A percentile compares a stretch with the other conserved stretches of the same genome.
Conservation (phyloP, 1,140 invertebrate genomes). For the Drosophila sturtevanti region DNA sequence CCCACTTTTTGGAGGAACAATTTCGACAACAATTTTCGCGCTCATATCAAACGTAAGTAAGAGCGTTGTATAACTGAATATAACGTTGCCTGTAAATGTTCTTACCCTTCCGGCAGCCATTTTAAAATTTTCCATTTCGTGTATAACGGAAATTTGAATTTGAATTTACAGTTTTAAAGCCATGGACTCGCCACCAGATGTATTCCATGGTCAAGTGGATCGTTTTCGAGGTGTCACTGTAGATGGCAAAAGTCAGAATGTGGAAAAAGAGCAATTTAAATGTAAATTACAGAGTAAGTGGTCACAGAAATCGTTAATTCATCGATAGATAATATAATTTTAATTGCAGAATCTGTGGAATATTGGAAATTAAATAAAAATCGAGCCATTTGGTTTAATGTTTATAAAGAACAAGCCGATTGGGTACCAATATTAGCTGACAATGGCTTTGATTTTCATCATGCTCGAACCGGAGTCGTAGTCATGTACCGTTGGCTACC, state of each 20-base stretch:
- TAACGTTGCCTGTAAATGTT: background rate
- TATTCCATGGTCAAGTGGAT: constrained; percentile 86
- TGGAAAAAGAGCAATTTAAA: constrained; percentile 83
- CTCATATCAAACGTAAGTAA: constrained; percentile 24
- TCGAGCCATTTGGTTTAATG: constrained; percentile 92
- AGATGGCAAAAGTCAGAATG: constrained; percentile 83
- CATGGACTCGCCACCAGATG: constrained; percentile 62
- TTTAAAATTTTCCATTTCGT: background rate
- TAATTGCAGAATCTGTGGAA: constrained; percentile 87
- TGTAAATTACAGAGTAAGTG: constrained; percentile 85
- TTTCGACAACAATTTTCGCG: background rate
- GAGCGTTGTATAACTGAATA: background rate
- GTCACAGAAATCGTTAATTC: constrained; percentile 4
- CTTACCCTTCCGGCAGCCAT: background rate
- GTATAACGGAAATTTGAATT: background rate
- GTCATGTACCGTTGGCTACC: constrained; percentile 93
- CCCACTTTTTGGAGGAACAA: background rate
- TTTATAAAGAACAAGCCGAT: constrained; percentile 87
- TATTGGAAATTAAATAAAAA: constrained; percentile 87
- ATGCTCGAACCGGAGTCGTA: constrained; percentile 90
- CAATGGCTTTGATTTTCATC: constrained; percentile 93
- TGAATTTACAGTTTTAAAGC: constrained; percentile 14
- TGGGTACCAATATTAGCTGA: constrained; percentile 91
- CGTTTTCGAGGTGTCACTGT: constrained; percentile 88
- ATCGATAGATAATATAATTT: constrained; percentile 28